Conservation (phyloP, 2,888 invertebrate genomes). For the Pollenia labialis region DNA sequence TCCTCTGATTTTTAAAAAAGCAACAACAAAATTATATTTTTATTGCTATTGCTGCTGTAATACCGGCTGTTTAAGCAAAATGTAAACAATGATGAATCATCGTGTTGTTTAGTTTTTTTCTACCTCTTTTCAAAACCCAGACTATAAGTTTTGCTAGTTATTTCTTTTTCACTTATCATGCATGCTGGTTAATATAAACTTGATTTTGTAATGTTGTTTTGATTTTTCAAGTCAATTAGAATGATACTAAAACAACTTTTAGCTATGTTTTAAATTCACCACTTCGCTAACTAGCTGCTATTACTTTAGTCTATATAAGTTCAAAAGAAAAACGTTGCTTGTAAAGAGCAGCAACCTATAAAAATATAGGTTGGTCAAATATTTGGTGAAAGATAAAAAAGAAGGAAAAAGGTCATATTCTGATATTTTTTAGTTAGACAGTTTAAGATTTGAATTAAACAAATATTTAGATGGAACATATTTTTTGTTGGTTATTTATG, state of each 20-base stretch:
- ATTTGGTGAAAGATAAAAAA: constrained; percentile 52
- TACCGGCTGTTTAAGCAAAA: constrained; percentile 71
- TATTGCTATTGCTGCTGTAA: constrained; percentile 54
- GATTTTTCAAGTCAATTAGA: constrained; percentile 69
- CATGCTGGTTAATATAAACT: constrained; percentile 55
- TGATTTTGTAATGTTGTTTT: constrained; percentile 61
- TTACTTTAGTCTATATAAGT: constrained; percentile 12
- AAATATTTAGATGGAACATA: constrained; percentile 14
- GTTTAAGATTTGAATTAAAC: constrained; percentile 22
- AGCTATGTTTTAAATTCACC: constrained; percentile 7
- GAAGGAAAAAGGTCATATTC: constrained; percentile 40
- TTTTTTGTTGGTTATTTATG: not conserved
- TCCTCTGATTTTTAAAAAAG: constrained; percentile 10
- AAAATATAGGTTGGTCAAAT: constrained; percentile 53
- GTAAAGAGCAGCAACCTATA: constrained; percentile 17
- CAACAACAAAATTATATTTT: constrained; percentile 5
- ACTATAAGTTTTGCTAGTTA: constrained; percentile 33
- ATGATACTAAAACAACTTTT: constrained; percentile 59
- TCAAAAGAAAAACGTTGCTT: not conserved
- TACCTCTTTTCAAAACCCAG: constrained; percentile 27
- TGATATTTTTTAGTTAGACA: constrained; percentile 50
- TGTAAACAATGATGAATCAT: constrained; percentile 73
- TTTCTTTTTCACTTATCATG: constrained; percentile 5
- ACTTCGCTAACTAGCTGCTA: not conserved
- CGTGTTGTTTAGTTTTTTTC: constrained; percentile 10